phyloP scores from a whole-genome alignment of 2,888 invertebrate genomes.

The Lochmaea crataegi region DNA sequence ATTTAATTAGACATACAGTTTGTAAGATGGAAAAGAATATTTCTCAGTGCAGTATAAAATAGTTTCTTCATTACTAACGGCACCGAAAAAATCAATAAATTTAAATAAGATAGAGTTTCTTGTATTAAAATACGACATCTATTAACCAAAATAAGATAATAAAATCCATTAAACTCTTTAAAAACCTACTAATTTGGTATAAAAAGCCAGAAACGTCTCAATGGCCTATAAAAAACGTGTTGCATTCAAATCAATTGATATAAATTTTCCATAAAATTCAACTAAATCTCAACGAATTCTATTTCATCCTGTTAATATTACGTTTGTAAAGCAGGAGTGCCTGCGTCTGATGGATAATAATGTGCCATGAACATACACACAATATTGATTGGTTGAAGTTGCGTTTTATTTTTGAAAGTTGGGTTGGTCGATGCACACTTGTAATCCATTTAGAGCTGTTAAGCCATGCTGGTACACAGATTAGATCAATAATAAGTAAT shows the following conservation, averaged over 20 bases:
- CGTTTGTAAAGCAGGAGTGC: slow-evolving; percentile 25
- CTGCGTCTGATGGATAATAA: slow-evolving; percentile 18
- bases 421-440: slow-evolving; percentile 44
- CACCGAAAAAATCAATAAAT: no score
- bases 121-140: no score
- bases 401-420: slow-evolving; percentile 36
- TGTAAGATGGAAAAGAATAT: no score
- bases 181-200: neutral
- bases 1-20: no score
- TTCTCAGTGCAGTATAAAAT: no score
- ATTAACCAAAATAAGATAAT: no score
- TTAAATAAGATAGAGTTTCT: no score
- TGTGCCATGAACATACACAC: slow-evolving; percentile 22
- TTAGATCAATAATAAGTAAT: slow-evolving; percentile 45
- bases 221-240: neutral
- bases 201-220: neutral
- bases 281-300: neutral
- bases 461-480: slow-evolving; percentile 48
- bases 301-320: slow-evolving; percentile 1
- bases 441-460: slow-evolving; percentile 46
- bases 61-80: no score
- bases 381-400: slow-evolving; percentile 30
- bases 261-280: neutral
- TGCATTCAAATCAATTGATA: neutral
- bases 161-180: neutral